Evolutionary conservation across 2,113 vertebrate genomes (phyloP).

Genomic region (Crotalus horridus): DNA sequence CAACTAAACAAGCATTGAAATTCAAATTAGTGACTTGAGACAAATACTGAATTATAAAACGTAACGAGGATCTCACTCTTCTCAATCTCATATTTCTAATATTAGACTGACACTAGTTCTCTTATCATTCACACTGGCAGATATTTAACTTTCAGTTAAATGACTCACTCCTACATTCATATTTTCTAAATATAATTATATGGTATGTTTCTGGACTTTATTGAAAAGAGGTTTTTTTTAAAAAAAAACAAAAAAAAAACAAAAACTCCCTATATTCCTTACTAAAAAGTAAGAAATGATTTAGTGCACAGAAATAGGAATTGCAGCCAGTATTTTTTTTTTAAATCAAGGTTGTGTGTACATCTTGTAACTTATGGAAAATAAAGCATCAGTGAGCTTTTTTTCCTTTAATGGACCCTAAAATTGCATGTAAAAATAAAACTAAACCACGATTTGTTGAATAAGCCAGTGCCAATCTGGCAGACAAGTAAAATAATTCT

Average conservation of each 20-base stretch:
- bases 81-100: background rate
- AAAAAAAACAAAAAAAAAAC: background rate
- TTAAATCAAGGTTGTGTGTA: background rate
- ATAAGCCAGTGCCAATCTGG: background rate
- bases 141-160: background rate
- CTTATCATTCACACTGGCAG: background rate
- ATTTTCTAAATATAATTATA: background rate
- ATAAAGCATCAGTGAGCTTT: background rate
- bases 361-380: background rate
- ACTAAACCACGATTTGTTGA: background rate
- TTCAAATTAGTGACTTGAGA: background rate
- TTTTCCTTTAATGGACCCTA: background rate
- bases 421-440: background rate
- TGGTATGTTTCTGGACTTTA: background rate
- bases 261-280: background rate
- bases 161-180: background rate
- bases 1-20: background rate
- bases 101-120: background rate
- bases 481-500: background rate
- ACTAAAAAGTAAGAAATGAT: background rate
- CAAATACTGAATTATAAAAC: background rate
- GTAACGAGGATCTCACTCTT: too few relatives aligned
- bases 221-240: background rate
- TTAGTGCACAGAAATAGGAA: background rate
- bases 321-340: background rate